A percentile compares a stretch with the other conserved stretches of the same genome.
phyloP scores from a whole-genome alignment of 2,888 invertebrate genomes.

The Epiblema foenella region DNA sequence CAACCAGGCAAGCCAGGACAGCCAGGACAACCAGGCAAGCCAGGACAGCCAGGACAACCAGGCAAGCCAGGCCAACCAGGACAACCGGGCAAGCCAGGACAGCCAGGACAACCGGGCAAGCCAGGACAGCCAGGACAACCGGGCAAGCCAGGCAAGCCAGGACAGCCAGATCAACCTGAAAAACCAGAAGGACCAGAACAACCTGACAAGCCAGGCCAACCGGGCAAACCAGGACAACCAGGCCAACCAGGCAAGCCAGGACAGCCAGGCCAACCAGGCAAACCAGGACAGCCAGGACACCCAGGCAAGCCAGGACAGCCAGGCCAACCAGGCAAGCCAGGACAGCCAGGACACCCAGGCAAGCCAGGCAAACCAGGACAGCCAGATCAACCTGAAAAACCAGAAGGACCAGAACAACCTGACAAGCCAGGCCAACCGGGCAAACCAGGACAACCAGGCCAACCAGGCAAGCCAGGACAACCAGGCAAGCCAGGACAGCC shows the following conservation, averaged over 20 bases:
- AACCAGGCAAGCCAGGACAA: conserved; percentile 3
- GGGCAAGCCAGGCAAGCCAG: no score
- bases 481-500: neutral
- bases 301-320: conserved; percentile 15
- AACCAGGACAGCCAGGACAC: neutral
- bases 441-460: neutral
- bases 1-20: conserved; percentile 17
- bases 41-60: neutral
- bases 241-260: conserved; percentile 20
- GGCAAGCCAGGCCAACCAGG: neutral
- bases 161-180: neutral
- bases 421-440: neutral
- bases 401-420: conserved; percentile 7
- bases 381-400: conserved; percentile 7
- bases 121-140: neutral
- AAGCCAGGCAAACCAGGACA: no score
- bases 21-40: neutral
- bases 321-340: conserved; percentile 12
- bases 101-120: neutral
- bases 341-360: conserved; percentile 17
- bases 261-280: neutral
- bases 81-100: neutral
- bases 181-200: no score
- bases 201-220: neutral
- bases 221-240: neutral